Conservation (phyloP, 2,797 vertebrate genomes). For the Naso thynnoides region DNA sequence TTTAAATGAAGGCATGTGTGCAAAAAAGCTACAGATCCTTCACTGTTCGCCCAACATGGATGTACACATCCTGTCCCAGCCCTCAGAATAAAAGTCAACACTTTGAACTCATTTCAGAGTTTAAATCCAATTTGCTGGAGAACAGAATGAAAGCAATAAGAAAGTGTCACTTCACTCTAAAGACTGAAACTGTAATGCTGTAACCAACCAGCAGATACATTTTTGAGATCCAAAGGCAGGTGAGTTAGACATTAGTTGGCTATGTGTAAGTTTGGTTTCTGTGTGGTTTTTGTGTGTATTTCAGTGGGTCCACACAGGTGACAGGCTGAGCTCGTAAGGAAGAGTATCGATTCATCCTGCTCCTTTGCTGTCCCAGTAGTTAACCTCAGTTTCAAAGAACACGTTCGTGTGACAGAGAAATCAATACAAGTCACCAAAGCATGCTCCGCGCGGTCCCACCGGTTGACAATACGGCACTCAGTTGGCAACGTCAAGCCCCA, state of each 20-base stretch:
- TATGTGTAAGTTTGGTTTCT: neutral
- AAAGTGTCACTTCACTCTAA: neutral
- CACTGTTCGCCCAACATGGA: neutral
- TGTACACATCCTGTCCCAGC: neutral
- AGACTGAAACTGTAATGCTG: neutral
- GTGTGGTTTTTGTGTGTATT: slow-evolving; percentile 10
- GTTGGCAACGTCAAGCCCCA: slow-evolving; percentile 17
- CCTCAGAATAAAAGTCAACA: neutral
- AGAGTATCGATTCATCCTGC: slow-evolving; percentile 51
- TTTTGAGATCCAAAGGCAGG: neutral
- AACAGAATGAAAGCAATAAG: slow-evolving; percentile 5
- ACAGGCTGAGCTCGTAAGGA: slow-evolving; percentile 29
- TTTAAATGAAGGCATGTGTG: no score
- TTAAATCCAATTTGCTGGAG: slow-evolving; percentile 9
- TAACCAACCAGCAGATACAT: neutral
- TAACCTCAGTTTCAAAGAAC: slow-evolving; percentile 67
- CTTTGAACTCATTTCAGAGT: neutral
- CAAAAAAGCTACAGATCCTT: neutral
- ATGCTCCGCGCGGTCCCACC: slow-evolving; percentile 15
- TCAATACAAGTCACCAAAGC: slow-evolving; percentile 53
- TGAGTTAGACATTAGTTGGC: neutral
- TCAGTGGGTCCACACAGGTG: slow-evolving; percentile 31
- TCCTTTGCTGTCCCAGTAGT: slow-evolving; percentile 54
- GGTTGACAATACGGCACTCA: slow-evolving; percentile 14
- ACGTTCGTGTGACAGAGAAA: slow-evolving; percentile 41